Base-by-base conservation (phyloP, 2,113 vertebrate species). In the Climacteris rufus region DNA sequence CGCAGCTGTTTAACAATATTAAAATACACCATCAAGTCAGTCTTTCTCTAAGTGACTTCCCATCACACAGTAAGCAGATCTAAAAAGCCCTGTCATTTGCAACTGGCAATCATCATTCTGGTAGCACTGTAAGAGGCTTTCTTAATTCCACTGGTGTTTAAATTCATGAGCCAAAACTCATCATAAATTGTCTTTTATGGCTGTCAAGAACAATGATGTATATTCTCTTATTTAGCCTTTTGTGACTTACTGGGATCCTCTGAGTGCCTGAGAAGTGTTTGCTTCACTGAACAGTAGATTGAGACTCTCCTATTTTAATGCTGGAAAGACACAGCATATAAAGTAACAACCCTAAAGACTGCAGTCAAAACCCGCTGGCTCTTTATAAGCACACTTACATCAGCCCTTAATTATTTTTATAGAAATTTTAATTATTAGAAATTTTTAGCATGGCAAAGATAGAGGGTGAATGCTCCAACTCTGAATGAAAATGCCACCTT, bases 1-100 rank as follows among this genome's bases (percentile, higher is more conserved):
- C 5, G 61, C 77, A 93, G 72, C 85, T 92, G 77, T 94, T 96
- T 61, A 95, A 90, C 78, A 90, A 84, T 70, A 96, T 95, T 95
- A 93, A 90, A 85, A 93, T 59, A 79, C 6, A 74, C 57, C 81
- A 94, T n/a, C 40, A 66, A 92, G 77, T 93, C 95, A 88, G 89
- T 76, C 85, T 93, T 82, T 74, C 79, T 80, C 56, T 19, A 82
- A 92, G 71, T 33, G 15, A 83, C 77, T 91, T 94, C 2, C 0
- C 89, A 95, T 66, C 3, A 3, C 74, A 40, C 72, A 83, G 79
- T 50, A 91, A 91, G 91, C 77, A 90, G 71, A 95, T 71, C 86
- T 71, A 65, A 95, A 94, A 71, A 90, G 42, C n/a, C 75, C 83
- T 64, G 42, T 72, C 92, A 95, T 92, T 92, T 93, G 44, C 77